A percentile compares a stretch with the other conserved stretches of the same genome.
Evolutionary conservation across 2,888 invertebrate genomes (phyloP).

Genomic region (Dascillus cervinus): DNA sequence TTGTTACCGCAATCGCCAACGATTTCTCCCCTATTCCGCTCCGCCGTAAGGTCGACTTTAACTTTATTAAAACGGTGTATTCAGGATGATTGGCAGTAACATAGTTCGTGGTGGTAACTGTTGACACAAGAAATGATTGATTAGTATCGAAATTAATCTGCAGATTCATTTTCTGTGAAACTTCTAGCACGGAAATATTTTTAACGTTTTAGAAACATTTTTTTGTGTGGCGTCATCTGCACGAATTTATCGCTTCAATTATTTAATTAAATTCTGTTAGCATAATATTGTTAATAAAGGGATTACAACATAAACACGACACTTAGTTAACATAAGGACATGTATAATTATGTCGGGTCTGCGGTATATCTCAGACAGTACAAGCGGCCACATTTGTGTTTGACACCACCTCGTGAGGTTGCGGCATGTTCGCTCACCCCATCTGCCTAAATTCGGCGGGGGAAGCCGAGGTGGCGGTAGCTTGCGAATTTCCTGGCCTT

Average conservation of each 20-base stretch:
- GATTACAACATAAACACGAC: neutral
- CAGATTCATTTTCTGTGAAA: constrained; percentile 4
- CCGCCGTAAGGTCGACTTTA: no score
- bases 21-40: no score
- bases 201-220: neutral
- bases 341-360: constrained; percentile 21
- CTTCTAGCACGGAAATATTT: neutral
- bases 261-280: no score
- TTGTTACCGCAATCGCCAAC: constrained; percentile 26
- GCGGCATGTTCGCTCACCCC: constrained; percentile 30
- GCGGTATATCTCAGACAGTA: constrained; percentile 31
- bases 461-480: neutral
- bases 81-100: constrained; percentile 26
- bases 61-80: no score
- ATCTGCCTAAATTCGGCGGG: constrained; percentile 8
- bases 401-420: constrained; percentile 30
- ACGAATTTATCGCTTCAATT: neutral
- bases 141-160: constrained; percentile 33
- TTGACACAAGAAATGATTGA: constrained; percentile 38
- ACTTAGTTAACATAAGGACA: constrained; percentile 6
- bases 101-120: constrained; percentile 25
- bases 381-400: constrained; percentile 29
- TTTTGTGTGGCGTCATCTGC: neutral
- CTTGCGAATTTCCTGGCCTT: no score
- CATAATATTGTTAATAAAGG: neutral